Percentiles rank a stretch among this genome's conserved stretches.
These are phyloP conservation scores for Amniataba percoides DNA, from an alignment of 2,797 vertebrate species.

Conservation along the genomic window DNA sequence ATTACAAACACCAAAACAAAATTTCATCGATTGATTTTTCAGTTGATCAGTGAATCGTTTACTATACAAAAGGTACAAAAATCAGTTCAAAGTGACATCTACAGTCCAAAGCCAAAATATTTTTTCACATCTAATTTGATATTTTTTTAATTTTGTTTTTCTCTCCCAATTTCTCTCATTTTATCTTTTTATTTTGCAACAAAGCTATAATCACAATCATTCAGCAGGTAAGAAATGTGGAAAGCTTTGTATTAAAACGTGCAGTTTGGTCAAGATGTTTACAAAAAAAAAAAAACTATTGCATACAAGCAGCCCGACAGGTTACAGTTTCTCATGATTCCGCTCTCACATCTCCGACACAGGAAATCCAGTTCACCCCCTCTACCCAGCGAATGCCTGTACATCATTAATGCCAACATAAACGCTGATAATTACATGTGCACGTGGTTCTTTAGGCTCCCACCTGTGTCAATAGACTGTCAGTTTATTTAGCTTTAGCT, in stretches of 20 bases:
- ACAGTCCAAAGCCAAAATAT: not conserved
- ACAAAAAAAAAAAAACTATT: not conserved
- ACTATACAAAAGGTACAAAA: not conserved
- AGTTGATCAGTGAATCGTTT: not conserved
- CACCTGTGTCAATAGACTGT: slow-evolving; percentile 78
- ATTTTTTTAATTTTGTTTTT: not conserved
- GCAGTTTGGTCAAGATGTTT: not conserved
- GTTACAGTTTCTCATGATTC: slow-evolving; percentile 9
- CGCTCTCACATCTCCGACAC: slow-evolving; percentile 7
- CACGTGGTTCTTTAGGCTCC: slow-evolving; percentile 54
- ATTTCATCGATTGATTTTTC: not conserved
- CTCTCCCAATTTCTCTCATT: not conserved
- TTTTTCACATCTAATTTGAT: not conserved
- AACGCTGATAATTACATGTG: slow-evolving; percentile 64
- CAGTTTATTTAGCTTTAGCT: slow-evolving; percentile 72
- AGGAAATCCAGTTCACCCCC: too few relatives aligned
- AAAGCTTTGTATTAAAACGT: slow-evolving; percentile 3
- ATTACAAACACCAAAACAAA: not conserved
- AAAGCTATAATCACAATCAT: not conserved
- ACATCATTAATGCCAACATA: slow-evolving; percentile 71
- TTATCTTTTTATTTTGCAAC: not conserved
- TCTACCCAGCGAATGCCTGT: slow-evolving; percentile 37
- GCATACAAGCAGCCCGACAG: not conserved
- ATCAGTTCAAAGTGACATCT: not conserved
- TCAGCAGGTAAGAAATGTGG: not conserved